These are phyloP conservation scores for Phalacrocorax pelagicus DNA, from an alignment of 2,113 vertebrate species.

Conservation along the genomic window DNA sequence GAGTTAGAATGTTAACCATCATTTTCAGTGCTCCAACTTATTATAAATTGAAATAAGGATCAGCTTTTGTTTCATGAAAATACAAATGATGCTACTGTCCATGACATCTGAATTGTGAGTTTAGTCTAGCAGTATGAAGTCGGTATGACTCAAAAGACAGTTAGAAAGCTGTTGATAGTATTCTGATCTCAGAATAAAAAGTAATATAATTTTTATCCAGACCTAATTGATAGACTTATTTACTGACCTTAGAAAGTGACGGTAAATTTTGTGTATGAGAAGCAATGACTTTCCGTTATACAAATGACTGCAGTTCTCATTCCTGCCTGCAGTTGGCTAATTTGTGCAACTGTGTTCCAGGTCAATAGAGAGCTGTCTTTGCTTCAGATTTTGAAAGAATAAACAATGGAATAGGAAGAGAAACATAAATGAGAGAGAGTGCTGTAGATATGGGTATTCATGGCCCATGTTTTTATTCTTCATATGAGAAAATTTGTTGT, in stretches of 20 bases:
- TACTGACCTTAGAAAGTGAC: background rate
- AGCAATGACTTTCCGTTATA: background rate
- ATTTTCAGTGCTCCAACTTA: background rate
- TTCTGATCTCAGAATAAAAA: background rate
- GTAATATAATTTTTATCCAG: background rate
- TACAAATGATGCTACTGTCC: background rate
- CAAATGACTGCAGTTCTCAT: background rate
- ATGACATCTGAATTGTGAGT: background rate
- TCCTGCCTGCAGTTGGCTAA: background rate
- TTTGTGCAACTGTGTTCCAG: background rate
- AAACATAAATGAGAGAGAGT: background rate
- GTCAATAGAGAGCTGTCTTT: background rate
- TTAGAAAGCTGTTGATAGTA: background rate
- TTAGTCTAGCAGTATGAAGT: background rate
- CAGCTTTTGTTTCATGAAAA: background rate
- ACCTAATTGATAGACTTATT: background rate
- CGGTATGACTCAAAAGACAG: background rate
- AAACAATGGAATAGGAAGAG: background rate
- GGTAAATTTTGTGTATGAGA: background rate
- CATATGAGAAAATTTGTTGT: background rate
- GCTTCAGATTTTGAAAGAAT: background rate
- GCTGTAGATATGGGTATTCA: background rate
- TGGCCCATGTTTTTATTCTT: background rate
- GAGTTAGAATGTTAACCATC: background rate
- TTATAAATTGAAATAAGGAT: background rate